phyloP scores from a whole-genome alignment of 2,888 invertebrate genomes.

The Didymodactylos carnosus region DNA sequence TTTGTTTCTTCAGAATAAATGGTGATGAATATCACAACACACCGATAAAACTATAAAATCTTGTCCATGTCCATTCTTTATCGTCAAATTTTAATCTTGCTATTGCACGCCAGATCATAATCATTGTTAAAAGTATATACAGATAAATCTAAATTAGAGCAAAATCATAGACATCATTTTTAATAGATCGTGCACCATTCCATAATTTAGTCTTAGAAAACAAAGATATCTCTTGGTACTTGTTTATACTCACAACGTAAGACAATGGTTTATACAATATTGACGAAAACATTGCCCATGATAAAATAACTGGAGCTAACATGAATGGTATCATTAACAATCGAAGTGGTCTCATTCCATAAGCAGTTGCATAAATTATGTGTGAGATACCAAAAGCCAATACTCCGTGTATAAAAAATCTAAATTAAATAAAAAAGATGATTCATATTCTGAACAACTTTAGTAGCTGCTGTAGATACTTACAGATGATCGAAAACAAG shows the following conservation, averaged over 20 bases:
- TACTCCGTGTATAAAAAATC: conserved; percentile 54
- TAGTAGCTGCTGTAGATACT: too few species aligned
- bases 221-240: too few species aligned
- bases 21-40: neutral
- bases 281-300: conserved; percentile 1
- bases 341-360: conserved; percentile 49
- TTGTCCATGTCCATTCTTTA: conserved; percentile 47
- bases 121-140: conserved; percentile 51
- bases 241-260: neutral
- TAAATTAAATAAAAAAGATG: too few species aligned
- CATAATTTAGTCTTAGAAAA: neutral
- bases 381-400: conserved; percentile 60
- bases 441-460: too few species aligned
- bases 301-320: neutral
- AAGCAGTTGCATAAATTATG: conserved; percentile 52
- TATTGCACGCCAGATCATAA: conserved; percentile 64
- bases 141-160: conserved; percentile 41
- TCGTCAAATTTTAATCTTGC: conserved; percentile 44
- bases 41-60: conserved; percentile 47
- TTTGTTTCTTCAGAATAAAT: too few species aligned
- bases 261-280: neutral
- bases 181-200: neutral
- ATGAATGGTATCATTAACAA: conserved; percentile 36
- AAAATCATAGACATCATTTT: neutral
- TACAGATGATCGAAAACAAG: conserved; percentile 20